Conservation (phyloP, 2,113 vertebrate genomes). For the Bambusicola thoracicus region DNA sequence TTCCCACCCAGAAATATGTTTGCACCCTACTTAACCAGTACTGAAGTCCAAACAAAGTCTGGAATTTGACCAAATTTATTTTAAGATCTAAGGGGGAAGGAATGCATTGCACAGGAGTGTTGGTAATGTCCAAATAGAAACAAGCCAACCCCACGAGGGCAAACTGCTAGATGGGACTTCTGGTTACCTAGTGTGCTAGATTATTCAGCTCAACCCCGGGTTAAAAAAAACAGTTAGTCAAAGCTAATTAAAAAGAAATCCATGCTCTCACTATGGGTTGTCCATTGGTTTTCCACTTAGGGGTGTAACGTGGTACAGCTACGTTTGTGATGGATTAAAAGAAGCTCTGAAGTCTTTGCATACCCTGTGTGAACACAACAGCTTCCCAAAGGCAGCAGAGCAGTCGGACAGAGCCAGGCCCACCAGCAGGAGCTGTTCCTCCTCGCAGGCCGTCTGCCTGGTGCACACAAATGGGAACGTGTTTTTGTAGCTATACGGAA, state of each 20-base stretch:
- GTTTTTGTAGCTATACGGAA: not conserved
- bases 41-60: not conserved
- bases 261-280: not conserved
- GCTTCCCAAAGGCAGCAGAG: not conserved
- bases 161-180: not conserved
- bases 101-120: slow-evolving; percentile 31
- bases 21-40: not conserved
- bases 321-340: not conserved
- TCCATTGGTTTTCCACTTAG: not conserved
- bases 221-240: not conserved
- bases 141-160: not conserved
- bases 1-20: not conserved
- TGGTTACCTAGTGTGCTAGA: not conserved
- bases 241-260: not conserved
- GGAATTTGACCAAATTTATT: slow-evolving; percentile 47
- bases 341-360: not conserved
- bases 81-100: not conserved
- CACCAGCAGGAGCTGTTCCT: not conserved
- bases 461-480: not conserved
- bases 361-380: not conserved
- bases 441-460: not conserved
- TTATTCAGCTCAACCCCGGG: not conserved
- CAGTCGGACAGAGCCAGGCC: not conserved
- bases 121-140: not conserved
- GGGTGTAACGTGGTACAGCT: not conserved